Evolutionary conservation across 2,797 vertebrate species (phyloP).

Genomic region (Craterocephalus amniculus): DNA sequence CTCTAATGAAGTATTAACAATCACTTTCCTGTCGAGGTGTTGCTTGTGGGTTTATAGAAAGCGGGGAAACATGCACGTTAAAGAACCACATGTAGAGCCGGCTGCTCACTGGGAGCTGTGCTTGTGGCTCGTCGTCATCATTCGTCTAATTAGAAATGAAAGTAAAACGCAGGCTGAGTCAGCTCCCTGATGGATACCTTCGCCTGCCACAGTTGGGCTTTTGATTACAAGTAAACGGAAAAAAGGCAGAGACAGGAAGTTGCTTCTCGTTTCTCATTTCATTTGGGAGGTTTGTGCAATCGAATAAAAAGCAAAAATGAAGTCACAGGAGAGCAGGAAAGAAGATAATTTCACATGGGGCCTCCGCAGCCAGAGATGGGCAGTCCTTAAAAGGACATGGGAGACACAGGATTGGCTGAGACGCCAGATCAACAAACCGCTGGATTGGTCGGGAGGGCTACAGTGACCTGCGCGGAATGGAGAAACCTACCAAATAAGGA

Average conservation of each 20-base stretch:
- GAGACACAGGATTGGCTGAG: slow-evolving; percentile 81
- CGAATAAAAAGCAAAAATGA: slow-evolving; percentile 44
- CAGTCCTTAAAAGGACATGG: slow-evolving; percentile 93
- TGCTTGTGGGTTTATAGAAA: slow-evolving; percentile 70
- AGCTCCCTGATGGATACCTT: slow-evolving; percentile 16
- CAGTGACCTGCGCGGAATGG: slow-evolving; percentile 86
- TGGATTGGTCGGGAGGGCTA: slow-evolving; percentile 79
- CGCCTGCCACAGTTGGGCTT: slow-evolving; percentile 11
- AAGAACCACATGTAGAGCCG: slow-evolving; percentile 44
- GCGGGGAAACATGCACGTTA: slow-evolving; percentile 54
- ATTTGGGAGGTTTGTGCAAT: slow-evolving; percentile 35
- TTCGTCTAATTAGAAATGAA: slow-evolving; percentile 45
- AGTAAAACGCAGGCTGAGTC: slow-evolving; percentile 21
- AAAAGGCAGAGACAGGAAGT: slow-evolving; percentile 28
- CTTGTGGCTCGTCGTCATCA: slow-evolving; percentile 39
- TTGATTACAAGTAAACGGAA: slow-evolving; percentile 29
- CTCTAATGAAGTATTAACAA: slow-evolving; percentile 82
- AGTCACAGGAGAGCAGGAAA: slow-evolving; percentile 61
- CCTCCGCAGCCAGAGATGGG: slow-evolving; percentile 77
- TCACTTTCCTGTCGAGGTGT: slow-evolving; percentile 81
- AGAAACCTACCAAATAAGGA: slow-evolving; percentile 90
- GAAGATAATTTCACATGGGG: slow-evolving; percentile 64
- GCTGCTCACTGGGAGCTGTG: slow-evolving; percentile 26
- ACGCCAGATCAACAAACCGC: slow-evolving; percentile 42
- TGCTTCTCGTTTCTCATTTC: slow-evolving; percentile 37